Evolutionary conservation across 2,113 vertebrate species (phyloP).

Genomic region (Phylloscopus trochilus): DNA sequence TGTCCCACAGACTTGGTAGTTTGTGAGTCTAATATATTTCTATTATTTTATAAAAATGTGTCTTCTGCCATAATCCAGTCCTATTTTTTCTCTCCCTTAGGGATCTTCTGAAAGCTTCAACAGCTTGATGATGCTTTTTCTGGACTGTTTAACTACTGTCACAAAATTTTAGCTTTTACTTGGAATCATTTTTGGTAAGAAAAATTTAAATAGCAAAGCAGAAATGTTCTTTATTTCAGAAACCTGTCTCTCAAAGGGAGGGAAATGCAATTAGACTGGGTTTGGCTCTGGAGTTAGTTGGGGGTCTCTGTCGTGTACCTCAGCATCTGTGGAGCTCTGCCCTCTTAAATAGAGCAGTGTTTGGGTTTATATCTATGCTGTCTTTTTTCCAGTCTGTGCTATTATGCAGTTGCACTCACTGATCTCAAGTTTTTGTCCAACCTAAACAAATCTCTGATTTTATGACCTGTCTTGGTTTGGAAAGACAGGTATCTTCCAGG

Average conservation of each 20-base stretch:
- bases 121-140: not conserved
- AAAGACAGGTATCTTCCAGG: too few species aligned
- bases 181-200: not conserved
- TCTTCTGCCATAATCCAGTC: not conserved
- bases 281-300: not conserved
- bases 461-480: too few species aligned
- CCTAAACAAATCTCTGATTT: not conserved
- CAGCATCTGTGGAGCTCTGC: not conserved
- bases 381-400: not conserved
- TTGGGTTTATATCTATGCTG: not conserved
- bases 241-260: not conserved
- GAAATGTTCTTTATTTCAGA: not conserved
- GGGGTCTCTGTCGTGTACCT: not conserved
- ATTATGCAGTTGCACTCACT: not conserved
- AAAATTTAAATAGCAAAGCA: not conserved
- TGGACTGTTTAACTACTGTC: not conserved
- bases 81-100: not conserved
- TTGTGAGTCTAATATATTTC: not conserved
- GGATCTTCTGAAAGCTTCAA: not conserved
- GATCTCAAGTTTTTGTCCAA: not conserved
- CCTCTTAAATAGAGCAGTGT: not conserved
- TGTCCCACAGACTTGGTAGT: not conserved
- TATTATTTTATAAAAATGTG: not conserved
- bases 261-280: not conserved
- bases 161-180: not conserved